These are phyloP conservation scores for Cydia amplana DNA, from an alignment of 1,140 invertebrate genomes.

Conservation along the genomic window DNA sequence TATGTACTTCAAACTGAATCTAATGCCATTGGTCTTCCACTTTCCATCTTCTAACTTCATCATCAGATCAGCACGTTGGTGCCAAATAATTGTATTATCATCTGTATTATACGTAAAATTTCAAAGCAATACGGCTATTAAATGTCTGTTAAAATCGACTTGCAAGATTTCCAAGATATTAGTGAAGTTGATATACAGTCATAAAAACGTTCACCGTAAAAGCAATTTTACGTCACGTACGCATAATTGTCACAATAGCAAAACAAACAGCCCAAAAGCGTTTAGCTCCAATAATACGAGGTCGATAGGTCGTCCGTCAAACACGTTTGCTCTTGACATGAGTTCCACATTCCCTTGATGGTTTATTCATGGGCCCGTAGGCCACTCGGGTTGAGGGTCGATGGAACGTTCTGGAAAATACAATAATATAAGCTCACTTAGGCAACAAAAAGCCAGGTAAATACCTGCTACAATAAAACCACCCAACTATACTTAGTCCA, in stretches of 20 bases:
- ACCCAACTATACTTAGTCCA: too few relatives aligned
- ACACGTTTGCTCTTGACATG: slow-evolving; percentile 34
- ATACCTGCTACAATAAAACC: neutral
- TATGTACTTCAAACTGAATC: too few relatives aligned
- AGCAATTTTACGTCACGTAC: neutral
- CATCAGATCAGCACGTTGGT: too few relatives aligned
- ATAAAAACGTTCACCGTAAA: neutral
- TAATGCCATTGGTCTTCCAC: too few relatives aligned
- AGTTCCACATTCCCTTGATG: slow-evolving; percentile 35
- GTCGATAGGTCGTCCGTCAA: slow-evolving; percentile 36
- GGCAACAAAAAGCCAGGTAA: neutral
- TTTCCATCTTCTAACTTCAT: too few relatives aligned
- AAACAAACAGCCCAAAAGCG: slow-evolving; percentile 28
- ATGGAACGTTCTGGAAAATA: slow-evolving; percentile 22
- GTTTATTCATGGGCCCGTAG: slow-evolving; percentile 35
- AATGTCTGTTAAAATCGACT: too few relatives aligned
- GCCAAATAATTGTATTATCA: too few relatives aligned
- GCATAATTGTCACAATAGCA: slow-evolving; percentile 7
- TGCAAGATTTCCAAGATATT: too few relatives aligned
- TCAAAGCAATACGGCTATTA: too few relatives aligned
- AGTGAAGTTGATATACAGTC: too few relatives aligned
- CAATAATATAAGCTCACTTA: neutral
- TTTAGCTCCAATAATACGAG: slow-evolving; percentile 25
- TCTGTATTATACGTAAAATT: too few relatives aligned
- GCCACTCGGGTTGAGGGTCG: slow-evolving; percentile 12